Conservation (phyloP, 2,797 vertebrate species). For the Poeciliopsis presidionis region DNA sequence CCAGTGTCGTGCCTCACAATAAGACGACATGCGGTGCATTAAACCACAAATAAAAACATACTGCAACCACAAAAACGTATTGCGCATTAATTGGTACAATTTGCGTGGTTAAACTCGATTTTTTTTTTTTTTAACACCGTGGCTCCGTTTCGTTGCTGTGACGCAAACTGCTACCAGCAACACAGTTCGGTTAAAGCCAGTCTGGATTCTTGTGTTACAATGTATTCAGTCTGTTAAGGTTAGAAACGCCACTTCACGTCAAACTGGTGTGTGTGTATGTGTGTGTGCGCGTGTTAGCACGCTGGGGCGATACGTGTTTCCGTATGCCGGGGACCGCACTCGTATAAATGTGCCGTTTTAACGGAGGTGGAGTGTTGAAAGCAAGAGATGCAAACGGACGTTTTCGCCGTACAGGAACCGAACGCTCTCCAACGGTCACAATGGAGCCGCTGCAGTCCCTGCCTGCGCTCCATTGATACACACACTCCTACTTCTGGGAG, state of each 20-base stretch:
- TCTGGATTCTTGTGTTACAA: background rate
- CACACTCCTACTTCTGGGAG: conserved; percentile 28
- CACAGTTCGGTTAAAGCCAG: background rate
- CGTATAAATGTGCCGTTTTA: background rate
- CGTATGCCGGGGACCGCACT: background rate
- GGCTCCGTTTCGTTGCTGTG: background rate
- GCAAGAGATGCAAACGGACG: background rate
- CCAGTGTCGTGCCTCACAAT: background rate
- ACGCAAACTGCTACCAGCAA: background rate
- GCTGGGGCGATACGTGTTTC: background rate
- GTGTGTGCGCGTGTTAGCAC: background rate
- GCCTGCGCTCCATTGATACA: conserved; percentile 56
- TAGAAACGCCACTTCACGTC: background rate
- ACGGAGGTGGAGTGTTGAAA: background rate
- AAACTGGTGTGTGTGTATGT: background rate
- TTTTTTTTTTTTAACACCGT: background rate
- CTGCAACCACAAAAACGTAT: background rate
- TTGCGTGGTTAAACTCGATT: background rate
- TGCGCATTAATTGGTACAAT: background rate
- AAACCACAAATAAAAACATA: background rate
- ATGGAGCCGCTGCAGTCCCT: conserved; percentile 55
- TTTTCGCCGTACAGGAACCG: conserved; percentile 28
- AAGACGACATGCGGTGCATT: background rate
- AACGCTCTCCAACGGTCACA: conserved; percentile 38
- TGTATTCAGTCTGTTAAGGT: background rate